Evolutionary conservation across 2,113 vertebrate genomes (phyloP), one percentile per base, ranked within the genome.

Genomic region (Martes martes): DNA sequence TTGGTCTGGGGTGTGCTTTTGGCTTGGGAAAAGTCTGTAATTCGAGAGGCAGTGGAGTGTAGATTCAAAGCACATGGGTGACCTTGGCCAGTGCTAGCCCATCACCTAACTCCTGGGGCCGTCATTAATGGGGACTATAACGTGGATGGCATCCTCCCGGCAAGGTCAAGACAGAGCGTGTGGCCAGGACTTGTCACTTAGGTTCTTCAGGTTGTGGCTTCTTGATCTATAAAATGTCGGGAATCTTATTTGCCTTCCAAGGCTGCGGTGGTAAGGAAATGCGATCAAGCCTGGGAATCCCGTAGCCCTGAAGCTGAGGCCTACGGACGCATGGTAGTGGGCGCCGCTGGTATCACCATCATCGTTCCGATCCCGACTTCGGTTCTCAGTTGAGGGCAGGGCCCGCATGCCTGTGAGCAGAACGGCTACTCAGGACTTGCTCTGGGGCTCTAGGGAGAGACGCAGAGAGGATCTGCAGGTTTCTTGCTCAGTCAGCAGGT

Each of bases 61-160:
- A 21, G 28, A 73, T 42, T 15, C 8, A 23, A 45, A 45, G 4
- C 26, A 31, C 11, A 2, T 8, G 36, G 55, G 26, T 23, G 26
- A 19, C 10, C 52, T 42, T 33, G 16, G 7, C 74, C 11, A 9
- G 42, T 0, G 2, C 9, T 2, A 4, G n/a, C 28, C 0, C 6
- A 3, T 16, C 67, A 19, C 42, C 0, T 28, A 8, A 65, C 11
- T 71, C 42, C 39, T 13, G 33, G n/a, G 19, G 39, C 47, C 15
- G 4, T 39, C 36, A 4, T 18, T 23, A 33, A 76, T 5, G 36
- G 4, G 23, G 11, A 55, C 13, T 4, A 1, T 2, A 26, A 79
- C 0, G 0, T 4, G 63, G n/a, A 50, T 9, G 19, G 15, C 52
- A 45, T 6, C 33, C 26, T 19, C 50, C 19, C 14, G 45, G 57